phyloP scores from a whole-genome alignment of 2,113 vertebrate genomes.

The Melanerpes aurifrons region DNA sequence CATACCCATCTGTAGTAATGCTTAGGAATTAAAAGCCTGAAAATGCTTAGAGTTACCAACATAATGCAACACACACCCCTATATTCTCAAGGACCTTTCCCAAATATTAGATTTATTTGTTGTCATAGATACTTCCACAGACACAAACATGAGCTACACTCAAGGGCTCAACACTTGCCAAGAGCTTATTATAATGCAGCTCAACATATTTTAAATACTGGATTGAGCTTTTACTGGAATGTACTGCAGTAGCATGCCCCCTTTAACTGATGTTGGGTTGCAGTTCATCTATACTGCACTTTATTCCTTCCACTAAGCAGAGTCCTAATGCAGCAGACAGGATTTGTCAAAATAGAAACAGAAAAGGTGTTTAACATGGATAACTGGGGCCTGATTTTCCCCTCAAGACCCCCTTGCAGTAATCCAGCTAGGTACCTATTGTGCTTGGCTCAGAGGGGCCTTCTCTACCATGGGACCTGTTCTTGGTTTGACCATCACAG shows the following conservation, averaged over 20 bases:
- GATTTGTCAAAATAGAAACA: neutral
- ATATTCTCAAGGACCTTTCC: constrained; percentile 20
- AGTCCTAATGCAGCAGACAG: neutral
- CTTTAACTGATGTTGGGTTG: neutral
- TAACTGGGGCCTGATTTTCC: neutral
- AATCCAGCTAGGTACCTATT: neutral
- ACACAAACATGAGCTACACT: neutral
- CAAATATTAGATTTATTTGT: constrained; percentile 4
- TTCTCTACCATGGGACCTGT: neutral
- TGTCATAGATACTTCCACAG: constrained; percentile 52
- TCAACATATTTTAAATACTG: neutral
- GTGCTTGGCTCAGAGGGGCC: neutral
- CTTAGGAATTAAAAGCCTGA: constrained; percentile 7
- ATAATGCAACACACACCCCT: neutral
- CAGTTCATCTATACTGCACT: neutral
- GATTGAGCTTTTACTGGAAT: neutral
- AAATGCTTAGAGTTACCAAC: neutral
- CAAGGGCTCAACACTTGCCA: constrained; percentile 13
- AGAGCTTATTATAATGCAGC: neutral
- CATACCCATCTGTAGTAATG: neutral
- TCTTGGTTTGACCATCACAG: neutral
- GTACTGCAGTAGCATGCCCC: neutral
- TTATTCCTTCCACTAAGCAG: neutral
- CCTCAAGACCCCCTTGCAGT: neutral
- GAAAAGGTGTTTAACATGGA: neutral